A percentile compares a stretch with the other conserved stretches of the same genome.
Conservation (phyloP, 2,888 invertebrate species). For the Tyria jacobaeae region DNA sequence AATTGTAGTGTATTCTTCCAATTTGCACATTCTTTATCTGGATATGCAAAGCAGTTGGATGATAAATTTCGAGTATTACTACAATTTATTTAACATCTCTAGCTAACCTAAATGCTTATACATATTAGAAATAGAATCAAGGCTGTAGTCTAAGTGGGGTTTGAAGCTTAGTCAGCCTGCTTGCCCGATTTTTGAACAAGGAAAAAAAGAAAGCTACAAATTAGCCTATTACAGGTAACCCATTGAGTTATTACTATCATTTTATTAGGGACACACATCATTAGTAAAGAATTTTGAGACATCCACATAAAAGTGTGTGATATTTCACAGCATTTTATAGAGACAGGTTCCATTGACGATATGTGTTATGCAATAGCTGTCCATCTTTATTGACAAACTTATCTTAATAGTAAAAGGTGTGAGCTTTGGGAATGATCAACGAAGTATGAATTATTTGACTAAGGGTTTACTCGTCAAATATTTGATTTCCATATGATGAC, state of each 20-base stretch:
- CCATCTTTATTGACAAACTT: conserved; percentile 5
- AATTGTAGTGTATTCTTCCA: no score
- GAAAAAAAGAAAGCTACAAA: background rate
- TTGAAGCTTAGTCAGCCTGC: background rate
- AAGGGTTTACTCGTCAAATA: background rate
- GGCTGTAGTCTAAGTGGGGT: background rate
- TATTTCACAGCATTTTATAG: conserved; percentile 18
- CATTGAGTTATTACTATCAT: conserved; percentile 14
- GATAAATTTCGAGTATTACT: no score
- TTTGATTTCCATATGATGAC: background rate
- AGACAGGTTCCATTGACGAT: conserved; percentile 14
- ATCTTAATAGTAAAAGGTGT: conserved; percentile 2
- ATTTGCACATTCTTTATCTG: background rate
- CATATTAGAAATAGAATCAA: no score
- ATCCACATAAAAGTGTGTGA: conserved; percentile 14
- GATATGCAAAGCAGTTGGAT: no score
- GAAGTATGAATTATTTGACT: background rate
- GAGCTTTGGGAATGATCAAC: background rate
- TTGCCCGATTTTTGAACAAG: background rate
- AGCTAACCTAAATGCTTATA: no score
- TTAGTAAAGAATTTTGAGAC: conserved; percentile 15
- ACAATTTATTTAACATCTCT: no score
- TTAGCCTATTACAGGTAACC: background rate
- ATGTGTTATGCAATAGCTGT: conserved; percentile 13
- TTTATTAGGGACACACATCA: conserved; percentile 9